Percentiles rank a stretch among this genome's conserved stretches.
Conservation (phyloP, 2,888 invertebrate genomes). For the Gymnoscelis rufifasciata region DNA sequence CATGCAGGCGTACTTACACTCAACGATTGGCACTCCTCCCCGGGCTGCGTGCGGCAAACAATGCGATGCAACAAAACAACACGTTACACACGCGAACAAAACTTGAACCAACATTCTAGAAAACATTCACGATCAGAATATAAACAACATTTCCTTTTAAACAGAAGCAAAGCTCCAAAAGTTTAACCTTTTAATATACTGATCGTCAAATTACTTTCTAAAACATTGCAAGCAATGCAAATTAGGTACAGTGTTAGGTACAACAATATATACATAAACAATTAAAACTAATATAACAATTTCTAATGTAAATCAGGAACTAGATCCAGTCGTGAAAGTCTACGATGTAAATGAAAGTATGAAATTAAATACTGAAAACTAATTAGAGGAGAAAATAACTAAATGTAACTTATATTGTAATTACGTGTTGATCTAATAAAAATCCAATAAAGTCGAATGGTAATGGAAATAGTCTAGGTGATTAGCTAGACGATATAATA, state of each 20-base stretch:
- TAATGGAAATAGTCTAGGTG: no score
- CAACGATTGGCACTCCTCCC: constrained; percentile 86
- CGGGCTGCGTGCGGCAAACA: constrained; percentile 77
- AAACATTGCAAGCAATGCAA: constrained; percentile 24
- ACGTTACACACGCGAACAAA: constrained; percentile 57
- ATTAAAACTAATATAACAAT: no score
- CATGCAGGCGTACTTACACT: constrained; percentile 79
- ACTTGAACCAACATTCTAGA: constrained; percentile 18
- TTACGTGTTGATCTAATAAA: no score
- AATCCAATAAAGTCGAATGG: no score
- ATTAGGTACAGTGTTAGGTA: constrained; percentile 23
- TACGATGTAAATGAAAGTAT: no score
- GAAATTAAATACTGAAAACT: no score
- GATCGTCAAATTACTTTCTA: constrained; percentile 12
- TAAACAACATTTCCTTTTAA: not conserved
- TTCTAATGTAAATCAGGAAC: no score
- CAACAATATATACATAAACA: constrained; percentile 13
- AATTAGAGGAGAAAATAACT: no score
- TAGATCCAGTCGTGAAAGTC: no score
- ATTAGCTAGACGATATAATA: no score
- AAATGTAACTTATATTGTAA: no score
- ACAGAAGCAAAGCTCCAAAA: not conserved
- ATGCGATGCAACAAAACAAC: constrained; percentile 73
- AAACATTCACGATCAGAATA: constrained; percentile 4
- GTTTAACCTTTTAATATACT: not conserved